Evolutionary conservation across 1,140 invertebrate species (phyloP).

Genomic region (Hyles vespertilio): DNA sequence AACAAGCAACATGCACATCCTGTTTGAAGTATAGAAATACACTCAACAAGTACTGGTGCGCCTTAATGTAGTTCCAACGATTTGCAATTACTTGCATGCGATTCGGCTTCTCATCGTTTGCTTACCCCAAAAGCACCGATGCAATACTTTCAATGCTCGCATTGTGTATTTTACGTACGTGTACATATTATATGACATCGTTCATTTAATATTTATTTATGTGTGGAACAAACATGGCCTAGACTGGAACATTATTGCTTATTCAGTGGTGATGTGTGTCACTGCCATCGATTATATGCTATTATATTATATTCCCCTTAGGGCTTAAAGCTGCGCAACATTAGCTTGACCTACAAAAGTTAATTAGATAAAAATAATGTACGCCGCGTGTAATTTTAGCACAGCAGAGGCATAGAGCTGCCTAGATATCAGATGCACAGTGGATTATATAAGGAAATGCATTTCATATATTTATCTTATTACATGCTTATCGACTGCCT

Average conservation of each 20-base stretch:
- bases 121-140: constrained; percentile 14
- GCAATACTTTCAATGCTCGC: constrained; percentile 8
- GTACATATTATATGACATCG: constrained; percentile 21
- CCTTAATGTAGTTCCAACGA: no score
- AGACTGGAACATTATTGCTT: constrained; percentile 43
- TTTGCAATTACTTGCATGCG: no score
- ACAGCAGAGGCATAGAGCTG: no score
- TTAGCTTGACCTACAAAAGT: constrained; percentile 27
- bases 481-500: no score
- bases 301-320: constrained; percentile 44
- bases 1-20: not conserved
- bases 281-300: constrained; percentile 60
- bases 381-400: no score
- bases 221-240: constrained; percentile 39
- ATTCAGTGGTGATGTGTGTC: constrained; percentile 57
- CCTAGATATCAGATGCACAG: no score
- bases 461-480: no score
- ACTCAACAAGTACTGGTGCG: no score
- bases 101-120: not conserved
- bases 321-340: constrained; percentile 23
- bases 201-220: constrained; percentile 46
- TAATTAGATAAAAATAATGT: no score
- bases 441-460: no score
- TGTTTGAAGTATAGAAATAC: no score
- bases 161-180: constrained; percentile 14